Conservation (phyloP, 1,140 invertebrate species). For the Paramacrobiotus metropolitanus region DNA sequence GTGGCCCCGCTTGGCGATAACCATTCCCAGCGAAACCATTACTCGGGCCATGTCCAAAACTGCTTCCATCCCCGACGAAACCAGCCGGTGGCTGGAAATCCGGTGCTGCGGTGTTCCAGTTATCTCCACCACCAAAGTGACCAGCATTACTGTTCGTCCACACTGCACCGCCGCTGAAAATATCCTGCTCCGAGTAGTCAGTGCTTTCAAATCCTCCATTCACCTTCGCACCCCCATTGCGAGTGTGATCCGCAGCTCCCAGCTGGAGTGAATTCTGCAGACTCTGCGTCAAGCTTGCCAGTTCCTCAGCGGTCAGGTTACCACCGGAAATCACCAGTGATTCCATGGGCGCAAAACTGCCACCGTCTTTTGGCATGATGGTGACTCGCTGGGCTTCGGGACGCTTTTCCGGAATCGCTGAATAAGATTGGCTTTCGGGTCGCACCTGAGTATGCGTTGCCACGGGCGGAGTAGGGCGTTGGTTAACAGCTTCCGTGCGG, state of each 20-base stretch:
- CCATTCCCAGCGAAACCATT: no score
- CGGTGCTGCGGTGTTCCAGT: no score
- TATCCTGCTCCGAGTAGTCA: not conserved
- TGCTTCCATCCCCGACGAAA: no score
- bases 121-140: no score
- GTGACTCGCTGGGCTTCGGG: not conserved
- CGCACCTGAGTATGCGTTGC: not conserved
- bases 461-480: not conserved
- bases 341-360: not conserved
- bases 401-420: not conserved
- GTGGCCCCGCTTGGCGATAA: no score
- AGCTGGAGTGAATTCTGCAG: not conserved
- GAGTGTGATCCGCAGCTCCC: not conserved
- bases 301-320: not conserved
- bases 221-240: not conserved
- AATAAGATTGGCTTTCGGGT: not conserved
- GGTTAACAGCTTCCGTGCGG: not conserved
- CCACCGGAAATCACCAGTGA: slow-evolving; percentile 2
- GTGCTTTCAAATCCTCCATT: not conserved
- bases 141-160: not conserved
- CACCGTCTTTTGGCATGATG: not conserved
- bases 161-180: not conserved
- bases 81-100: no score
- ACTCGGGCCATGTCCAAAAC: no score
- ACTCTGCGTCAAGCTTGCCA: not conserved